Conservation (phyloP, 2,888 invertebrate genomes). For the Lasiommata megera region DNA sequence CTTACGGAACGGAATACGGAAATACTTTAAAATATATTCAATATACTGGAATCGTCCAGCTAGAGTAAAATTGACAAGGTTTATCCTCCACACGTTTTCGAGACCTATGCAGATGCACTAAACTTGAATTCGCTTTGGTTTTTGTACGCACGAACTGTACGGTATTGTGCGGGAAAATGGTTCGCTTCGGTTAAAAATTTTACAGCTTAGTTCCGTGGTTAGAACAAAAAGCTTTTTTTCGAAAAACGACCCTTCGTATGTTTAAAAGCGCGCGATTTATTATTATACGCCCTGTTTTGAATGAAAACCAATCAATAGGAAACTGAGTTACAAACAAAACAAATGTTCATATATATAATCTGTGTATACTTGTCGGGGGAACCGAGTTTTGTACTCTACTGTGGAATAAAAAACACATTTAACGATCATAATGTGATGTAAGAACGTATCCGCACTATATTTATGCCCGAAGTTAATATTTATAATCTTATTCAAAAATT, state of each 20-base stretch:
- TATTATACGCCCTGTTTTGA: slow-evolving; percentile 28
- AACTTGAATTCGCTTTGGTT: neutral
- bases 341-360: neutral
- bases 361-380: too few species aligned
- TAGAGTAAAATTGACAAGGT: too few species aligned
- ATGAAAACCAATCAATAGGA: neutral
- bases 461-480: too few species aligned
- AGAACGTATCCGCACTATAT: too few species aligned
- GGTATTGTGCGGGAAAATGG: slow-evolving; percentile 24
- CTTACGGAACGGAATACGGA: too few species aligned
- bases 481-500: too few species aligned
- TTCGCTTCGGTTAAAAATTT: slow-evolving; percentile 32
- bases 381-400: too few species aligned
- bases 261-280: slow-evolving; percentile 37
- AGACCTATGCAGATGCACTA: neutral
- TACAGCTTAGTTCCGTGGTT: slow-evolving; percentile 36
- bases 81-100: neutral
- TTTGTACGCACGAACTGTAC: neutral
- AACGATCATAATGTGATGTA: too few species aligned
- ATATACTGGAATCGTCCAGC: too few species aligned
- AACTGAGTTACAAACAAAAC: neutral
- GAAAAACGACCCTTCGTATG: slow-evolving; percentile 39
- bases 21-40: too few species aligned
- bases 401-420: too few species aligned
- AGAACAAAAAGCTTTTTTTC: slow-evolving; percentile 36